Evolutionary conservation across 2,113 vertebrate species (phyloP).

Genomic region (Gymnarchus niloticus): DNA sequence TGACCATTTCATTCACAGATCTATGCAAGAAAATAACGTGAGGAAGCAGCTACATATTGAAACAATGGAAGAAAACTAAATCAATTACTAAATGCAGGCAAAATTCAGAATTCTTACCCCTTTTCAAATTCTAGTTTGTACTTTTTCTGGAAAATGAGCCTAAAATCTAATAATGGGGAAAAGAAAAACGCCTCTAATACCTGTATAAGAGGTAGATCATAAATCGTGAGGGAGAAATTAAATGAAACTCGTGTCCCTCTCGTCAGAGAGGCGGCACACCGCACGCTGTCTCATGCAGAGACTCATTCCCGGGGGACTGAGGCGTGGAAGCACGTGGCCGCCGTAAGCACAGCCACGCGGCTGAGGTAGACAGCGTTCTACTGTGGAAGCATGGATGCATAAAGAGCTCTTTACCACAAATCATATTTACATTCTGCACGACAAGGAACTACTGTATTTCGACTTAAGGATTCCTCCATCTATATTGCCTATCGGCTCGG

Average conservation of each 20-base stretch:
- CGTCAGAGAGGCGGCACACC: conserved; percentile 72
- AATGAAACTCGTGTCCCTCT: conserved; percentile 82
- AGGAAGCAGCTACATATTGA: conserved; percentile 73
- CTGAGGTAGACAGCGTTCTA: conserved; percentile 85
- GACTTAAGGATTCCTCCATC: conserved; percentile 54
- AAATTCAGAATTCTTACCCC: conserved; percentile 69
- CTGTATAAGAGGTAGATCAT: conserved; percentile 91
- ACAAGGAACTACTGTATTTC: conserved; percentile 61
- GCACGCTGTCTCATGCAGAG: conserved; percentile 67
- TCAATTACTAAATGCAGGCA: conserved; percentile 77
- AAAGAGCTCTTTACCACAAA: conserved; percentile 75
- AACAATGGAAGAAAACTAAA: conserved; percentile 76
- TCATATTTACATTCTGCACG: conserved; percentile 79
- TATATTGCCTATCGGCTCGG: conserved; percentile 27
- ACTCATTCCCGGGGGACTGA: conserved; percentile 73
- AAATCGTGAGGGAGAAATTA: conserved; percentile 72
- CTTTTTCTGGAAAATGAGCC: conserved; percentile 70
- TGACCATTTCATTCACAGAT: conserved; percentile 69
- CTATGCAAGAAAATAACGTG: conserved; percentile 75
- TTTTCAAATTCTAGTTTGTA: conserved; percentile 75
- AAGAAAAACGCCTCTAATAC: conserved; percentile 78
- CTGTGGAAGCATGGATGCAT: conserved; percentile 83
- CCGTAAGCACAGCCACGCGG: conserved; percentile 71
- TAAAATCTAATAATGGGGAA: conserved; percentile 46
- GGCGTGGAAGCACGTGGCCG: conserved; percentile 70